Percentiles rank a stretch among this genome's conserved stretches.
Evolutionary conservation across 2,113 vertebrate genomes (phyloP).

Genomic region (Scolopax mira): DNA sequence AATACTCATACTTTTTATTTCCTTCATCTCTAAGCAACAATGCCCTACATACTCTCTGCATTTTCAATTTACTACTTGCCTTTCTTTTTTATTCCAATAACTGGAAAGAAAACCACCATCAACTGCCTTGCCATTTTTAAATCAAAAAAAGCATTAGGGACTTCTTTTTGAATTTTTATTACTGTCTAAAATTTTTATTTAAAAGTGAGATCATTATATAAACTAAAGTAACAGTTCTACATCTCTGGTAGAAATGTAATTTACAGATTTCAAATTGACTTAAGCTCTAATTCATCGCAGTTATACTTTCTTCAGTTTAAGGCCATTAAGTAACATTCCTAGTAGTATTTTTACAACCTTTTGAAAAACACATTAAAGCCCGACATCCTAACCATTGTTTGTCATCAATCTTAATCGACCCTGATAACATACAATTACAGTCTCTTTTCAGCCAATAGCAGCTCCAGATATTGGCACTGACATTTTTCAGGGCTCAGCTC

Average conservation of each 20-base stretch:
- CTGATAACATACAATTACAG: neutral
- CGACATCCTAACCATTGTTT: neutral
- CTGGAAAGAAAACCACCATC: neutral
- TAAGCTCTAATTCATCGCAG: neutral
- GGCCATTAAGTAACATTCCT: neutral
- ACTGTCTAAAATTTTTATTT: neutral
- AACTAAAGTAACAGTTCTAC: neutral
- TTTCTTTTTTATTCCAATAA: neutral
- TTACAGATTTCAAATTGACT: neutral
- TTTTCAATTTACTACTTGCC: neutral
- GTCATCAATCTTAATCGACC: neutral
- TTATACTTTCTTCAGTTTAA: neutral
- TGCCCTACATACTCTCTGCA: neutral
- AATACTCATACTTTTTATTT: neutral
- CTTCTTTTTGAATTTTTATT: neutral
- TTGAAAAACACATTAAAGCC: neutral
- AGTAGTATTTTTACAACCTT: neutral
- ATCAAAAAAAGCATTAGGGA: neutral
- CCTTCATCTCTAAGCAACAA: neutral
- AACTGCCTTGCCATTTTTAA: neutral
- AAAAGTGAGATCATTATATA: neutral
- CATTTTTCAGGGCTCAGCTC: neutral
- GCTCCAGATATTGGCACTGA: neutral
- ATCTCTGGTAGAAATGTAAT: neutral
- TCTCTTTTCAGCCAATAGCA: neutral